Conservation (phyloP, 2,113 vertebrate genomes). For the Neoarius graeffei region DNA sequence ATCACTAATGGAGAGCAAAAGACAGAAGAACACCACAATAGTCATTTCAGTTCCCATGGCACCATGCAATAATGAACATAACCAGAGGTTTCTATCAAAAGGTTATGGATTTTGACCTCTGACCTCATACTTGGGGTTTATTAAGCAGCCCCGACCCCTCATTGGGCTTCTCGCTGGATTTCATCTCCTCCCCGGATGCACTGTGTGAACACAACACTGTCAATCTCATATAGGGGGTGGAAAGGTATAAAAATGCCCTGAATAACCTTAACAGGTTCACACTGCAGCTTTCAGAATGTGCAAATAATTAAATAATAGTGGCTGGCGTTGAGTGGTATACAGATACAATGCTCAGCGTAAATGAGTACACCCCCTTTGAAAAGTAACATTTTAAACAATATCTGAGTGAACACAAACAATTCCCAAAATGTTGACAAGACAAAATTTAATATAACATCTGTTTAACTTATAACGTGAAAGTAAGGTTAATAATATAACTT, state of each 20-base stretch:
- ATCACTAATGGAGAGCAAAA: slow-evolving; percentile 32
- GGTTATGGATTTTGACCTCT: neutral
- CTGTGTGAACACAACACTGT: slow-evolving; percentile 54
- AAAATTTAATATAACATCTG: no score
- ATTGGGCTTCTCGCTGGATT: slow-evolving; percentile 72
- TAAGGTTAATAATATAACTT: no score
- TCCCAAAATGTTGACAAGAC: no score
- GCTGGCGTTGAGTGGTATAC: no score
- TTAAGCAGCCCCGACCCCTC: slow-evolving; percentile 77
- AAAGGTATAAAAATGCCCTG: neutral
- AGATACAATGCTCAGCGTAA: no score
- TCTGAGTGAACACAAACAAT: no score
- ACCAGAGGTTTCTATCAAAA: neutral
- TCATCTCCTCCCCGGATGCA: slow-evolving; percentile 71
- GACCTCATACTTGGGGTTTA: slow-evolving; percentile 68
- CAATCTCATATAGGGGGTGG: neutral
- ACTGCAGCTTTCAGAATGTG: neutral
- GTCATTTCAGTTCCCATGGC: slow-evolving; percentile 2
- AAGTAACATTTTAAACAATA: no score
- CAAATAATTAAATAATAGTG: no score
- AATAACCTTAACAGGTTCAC: neutral
- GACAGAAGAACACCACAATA: neutral
- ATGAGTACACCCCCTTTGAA: no score
- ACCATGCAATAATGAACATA: neutral
- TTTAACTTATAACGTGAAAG: no score